phyloP scores from a whole-genome alignment of 2,797 vertebrate genomes.

The Triplophysa yarkandensis region DNA sequence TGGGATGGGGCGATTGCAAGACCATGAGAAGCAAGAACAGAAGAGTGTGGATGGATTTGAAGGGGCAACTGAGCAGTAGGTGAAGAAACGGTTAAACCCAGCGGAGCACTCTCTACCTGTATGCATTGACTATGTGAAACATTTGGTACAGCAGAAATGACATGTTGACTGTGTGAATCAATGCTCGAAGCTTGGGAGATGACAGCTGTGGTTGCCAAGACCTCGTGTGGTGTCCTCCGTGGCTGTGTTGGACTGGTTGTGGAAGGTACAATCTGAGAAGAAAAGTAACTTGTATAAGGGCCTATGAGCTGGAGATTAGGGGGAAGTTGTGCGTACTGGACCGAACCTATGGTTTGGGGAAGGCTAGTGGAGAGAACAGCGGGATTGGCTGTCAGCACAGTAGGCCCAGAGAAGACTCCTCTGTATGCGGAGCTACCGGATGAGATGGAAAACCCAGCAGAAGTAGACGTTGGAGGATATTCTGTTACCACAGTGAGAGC shows the following conservation, averaged over 20 bases:
- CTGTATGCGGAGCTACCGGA: constrained; percentile 76
- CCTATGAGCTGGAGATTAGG: constrained; percentile 96
- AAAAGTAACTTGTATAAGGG: constrained; percentile 93
- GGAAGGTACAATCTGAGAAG: constrained; percentile 92
- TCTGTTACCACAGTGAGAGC: constrained; percentile 77
- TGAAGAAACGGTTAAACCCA: constrained; percentile 83
- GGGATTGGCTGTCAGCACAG: constrained; percentile 77
- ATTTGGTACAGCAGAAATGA: constrained; percentile 77
- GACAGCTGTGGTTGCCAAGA: constrained; percentile 87
- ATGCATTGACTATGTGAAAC: constrained; percentile 86
- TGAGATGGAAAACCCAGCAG: constrained; percentile 62
- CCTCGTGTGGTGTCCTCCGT: constrained; percentile 85
- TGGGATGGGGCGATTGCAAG: constrained; percentile 91
- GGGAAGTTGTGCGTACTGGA: constrained; percentile 92
- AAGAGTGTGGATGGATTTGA: constrained; percentile 88
- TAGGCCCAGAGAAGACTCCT: constrained; percentile 76
- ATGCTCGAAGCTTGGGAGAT: constrained; percentile 85
- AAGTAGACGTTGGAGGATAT: constrained; percentile 64
- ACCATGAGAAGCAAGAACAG: constrained; percentile 87
- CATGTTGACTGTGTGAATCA: constrained; percentile 81
- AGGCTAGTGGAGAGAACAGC: constrained; percentile 85
- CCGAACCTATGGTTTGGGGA: constrained; percentile 82
- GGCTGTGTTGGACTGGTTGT: constrained; percentile 77
- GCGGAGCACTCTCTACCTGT: constrained; percentile 89
- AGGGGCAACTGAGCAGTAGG: constrained; percentile 82